A percentile compares a stretch with the other conserved stretches of the same genome.
Evolutionary conservation across 2,797 vertebrate genomes (phyloP).

Genomic region (Bradypus variegatus): DNA sequence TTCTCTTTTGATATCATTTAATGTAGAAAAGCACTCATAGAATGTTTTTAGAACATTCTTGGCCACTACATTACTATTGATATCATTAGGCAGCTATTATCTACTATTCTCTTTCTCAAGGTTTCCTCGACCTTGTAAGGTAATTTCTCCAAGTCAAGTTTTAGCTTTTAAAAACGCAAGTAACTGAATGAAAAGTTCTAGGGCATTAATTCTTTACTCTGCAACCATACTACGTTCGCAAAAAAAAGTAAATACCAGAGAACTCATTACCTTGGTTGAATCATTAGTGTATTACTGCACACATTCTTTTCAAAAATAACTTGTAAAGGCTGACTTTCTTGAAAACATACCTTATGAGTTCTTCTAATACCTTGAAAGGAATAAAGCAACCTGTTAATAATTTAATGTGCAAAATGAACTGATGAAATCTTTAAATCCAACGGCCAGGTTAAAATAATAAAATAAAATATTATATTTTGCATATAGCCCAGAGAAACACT

Average conservation of each 20-base stretch:
- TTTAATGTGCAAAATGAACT: constrained; percentile 34
- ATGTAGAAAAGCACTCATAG: constrained; percentile 14
- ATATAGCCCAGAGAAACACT: neutral
- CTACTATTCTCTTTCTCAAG: constrained; percentile 6
- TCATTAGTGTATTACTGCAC: constrained; percentile 83
- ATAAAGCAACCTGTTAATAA: constrained; percentile 43
- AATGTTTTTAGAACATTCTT: constrained; percentile 21
- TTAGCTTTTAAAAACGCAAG: neutral
- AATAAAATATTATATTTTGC: neutral
- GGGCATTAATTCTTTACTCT: neutral
- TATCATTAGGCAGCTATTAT: neutral
- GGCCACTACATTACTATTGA: neutral
- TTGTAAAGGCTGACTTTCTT: constrained; percentile 88
- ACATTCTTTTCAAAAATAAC: constrained; percentile 84
- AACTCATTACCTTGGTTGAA: constrained; percentile 84
- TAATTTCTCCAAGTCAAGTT: constrained; percentile 8
- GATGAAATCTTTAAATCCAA: constrained; percentile 15
- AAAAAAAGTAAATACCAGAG: neutral
- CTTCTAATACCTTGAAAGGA: constrained; percentile 84
- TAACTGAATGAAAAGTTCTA: constrained; percentile 3
- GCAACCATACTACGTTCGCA: neutral
- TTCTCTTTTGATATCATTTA: neutral
- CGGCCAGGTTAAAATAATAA: constrained; percentile 29
- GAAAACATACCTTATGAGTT: constrained; percentile 86
- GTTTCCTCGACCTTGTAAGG: neutral